phyloP scores from a whole-genome alignment of 2,113 vertebrate species.

The Progne subis region DNA sequence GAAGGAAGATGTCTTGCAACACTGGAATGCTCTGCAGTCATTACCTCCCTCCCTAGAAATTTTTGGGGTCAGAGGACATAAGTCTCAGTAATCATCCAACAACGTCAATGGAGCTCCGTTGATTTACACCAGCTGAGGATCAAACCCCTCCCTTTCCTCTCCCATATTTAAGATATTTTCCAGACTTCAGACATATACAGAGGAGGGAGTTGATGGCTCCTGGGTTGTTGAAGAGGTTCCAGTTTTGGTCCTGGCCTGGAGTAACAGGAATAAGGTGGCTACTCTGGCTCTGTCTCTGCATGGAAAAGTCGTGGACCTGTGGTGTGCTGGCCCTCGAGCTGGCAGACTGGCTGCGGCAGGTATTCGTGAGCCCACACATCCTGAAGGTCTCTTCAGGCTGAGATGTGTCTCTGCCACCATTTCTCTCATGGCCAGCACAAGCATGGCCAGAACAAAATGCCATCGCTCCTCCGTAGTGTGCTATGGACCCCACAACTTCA shows the following conservation, averaged over 20 bases:
- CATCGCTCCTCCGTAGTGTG: accelerated
- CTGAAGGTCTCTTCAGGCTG: not conserved
- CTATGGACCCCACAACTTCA: accelerated
- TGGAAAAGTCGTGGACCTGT: accelerated
- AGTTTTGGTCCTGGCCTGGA: slow-evolving; percentile 14
- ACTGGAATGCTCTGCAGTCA: slow-evolving; percentile 61
- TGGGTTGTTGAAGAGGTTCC: slow-evolving; percentile 29
- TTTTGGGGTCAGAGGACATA: slow-evolving; percentile 63
- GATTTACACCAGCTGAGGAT: slow-evolving; percentile 67
- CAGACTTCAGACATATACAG: slow-evolving; percentile 21
- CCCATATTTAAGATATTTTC: slow-evolving; percentile 56
- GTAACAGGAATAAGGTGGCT: not conserved
- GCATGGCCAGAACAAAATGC: accelerated
- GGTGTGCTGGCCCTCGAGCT: accelerated
- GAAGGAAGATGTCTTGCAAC: slow-evolving; percentile 57
- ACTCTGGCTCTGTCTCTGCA: not conserved
- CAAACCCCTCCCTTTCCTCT: slow-evolving; percentile 56
- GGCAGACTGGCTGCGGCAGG: not conserved
- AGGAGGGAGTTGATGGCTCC: slow-evolving; percentile 22
- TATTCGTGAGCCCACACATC: not conserved
- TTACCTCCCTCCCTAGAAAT: slow-evolving; percentile 62
- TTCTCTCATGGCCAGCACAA: not conserved
- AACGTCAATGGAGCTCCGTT: slow-evolving; percentile 8
- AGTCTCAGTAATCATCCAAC: slow-evolving; percentile 52
- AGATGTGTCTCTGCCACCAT: not conserved